Conservation (phyloP, 1,140 invertebrate species). For the Grapholita molesta region DNA sequence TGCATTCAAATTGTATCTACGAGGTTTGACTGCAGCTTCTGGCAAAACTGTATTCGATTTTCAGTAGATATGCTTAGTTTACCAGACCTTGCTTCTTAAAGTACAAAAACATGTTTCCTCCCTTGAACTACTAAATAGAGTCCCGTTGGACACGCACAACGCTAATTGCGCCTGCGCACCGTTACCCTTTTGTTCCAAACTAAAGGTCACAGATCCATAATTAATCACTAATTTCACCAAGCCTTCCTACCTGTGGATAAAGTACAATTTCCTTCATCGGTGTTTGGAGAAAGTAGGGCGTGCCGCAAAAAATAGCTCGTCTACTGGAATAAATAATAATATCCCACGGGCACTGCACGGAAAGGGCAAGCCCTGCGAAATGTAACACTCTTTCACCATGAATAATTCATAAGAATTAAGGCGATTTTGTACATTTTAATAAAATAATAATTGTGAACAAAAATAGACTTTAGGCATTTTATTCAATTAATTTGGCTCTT, state of each 20-base stretch:
- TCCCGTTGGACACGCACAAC: background rate
- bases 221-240: background rate
- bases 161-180: constrained; percentile 4
- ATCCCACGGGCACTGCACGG: constrained; percentile 1
- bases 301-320: background rate
- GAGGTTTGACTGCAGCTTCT: no score
- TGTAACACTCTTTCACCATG: background rate
- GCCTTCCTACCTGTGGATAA: background rate
- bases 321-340: constrained; percentile 1
- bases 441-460: background rate
- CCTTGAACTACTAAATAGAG: background rate
- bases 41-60: no score
- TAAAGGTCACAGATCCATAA: constrained; percentile 13
- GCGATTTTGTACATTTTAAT: background rate
- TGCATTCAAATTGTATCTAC: no score
- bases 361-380: constrained; percentile 1
- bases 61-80: background rate
- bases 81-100: background rate
- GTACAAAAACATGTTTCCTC: background rate
- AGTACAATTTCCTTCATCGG: background rate
- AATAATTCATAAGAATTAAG: background rate
- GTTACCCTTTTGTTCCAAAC: constrained; percentile 13
- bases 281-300: background rate
- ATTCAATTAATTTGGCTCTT: background rate
- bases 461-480: background rate